These are phyloP conservation scores for Spatulosminthurus flaviceps DNA, from an alignment of 2,888 invertebrate species.

Conservation along the genomic window DNA sequence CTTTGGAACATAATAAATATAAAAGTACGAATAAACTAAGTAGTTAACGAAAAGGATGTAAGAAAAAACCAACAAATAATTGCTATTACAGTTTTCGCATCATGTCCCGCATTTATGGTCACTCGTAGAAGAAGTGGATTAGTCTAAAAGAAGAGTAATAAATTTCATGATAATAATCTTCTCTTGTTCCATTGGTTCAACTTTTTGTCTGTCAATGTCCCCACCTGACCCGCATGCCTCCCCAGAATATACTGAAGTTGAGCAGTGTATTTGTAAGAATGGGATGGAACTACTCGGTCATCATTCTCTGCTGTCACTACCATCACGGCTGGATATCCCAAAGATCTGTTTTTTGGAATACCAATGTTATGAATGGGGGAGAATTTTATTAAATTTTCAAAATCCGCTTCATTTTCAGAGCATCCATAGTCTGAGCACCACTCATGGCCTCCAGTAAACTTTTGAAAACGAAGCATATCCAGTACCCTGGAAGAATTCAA, in stretches of 20 bases:
- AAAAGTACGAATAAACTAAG: no score
- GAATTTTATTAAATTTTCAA: conserved; percentile 82
- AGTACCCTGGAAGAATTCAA: no score
- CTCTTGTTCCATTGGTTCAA: no score
- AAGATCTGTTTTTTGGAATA: conserved; percentile 69
- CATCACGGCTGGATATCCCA: conserved; percentile 91
- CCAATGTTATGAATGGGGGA: conserved; percentile 94
- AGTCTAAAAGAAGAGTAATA: conserved; percentile 34
- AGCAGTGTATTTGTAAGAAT: conserved; percentile 86
- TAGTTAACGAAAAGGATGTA: no score
- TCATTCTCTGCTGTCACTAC: conserved; percentile 98
- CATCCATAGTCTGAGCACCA: conserved; percentile 97
- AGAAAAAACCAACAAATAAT: no score
- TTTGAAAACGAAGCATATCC: conserved; percentile 97
- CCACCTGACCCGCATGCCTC: conserved; percentile 27
- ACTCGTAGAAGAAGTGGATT: conserved; percentile 50
- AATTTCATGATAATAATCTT: no score
- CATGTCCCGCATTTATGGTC: conserved; percentile 46
- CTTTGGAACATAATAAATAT: no score
- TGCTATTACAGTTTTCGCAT: conserved; percentile 19
- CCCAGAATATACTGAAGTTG: conserved; percentile 42
- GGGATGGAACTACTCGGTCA: conserved; percentile 96
- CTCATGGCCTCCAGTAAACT: conserved; percentile 96
- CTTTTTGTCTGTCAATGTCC: no score
- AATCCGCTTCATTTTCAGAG: conserved; percentile 83